phyloP scores from a whole-genome alignment of 2,113 vertebrate species.

The Neotragus pygmaeus region DNA sequence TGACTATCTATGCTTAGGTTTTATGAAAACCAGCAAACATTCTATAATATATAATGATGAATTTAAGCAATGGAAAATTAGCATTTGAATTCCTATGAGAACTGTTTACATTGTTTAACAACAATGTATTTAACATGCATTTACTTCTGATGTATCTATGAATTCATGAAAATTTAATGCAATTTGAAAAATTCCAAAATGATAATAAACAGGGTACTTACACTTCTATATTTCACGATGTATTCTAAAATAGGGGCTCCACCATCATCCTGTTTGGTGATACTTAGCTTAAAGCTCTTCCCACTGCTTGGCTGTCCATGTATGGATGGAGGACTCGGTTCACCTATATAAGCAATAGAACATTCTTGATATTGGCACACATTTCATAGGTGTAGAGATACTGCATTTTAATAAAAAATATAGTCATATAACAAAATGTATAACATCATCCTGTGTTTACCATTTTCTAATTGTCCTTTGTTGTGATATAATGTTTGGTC shows the following conservation, averaged over 20 bases:
- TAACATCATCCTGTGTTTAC: not conserved
- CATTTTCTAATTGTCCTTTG: not conserved
- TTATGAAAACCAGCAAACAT: not conserved
- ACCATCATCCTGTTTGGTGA: constrained; percentile 97
- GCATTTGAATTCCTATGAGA: not conserved
- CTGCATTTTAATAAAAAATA: not conserved
- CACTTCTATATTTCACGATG: constrained; percentile 96
- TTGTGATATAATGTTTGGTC: not conserved
- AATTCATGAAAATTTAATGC: not conserved
- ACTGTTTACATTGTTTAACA: not conserved
- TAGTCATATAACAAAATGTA: not conserved
- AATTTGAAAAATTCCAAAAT: not conserved
- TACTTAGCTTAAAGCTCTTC: constrained; percentile 93
- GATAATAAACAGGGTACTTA: constrained; percentile 79
- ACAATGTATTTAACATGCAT: not conserved
- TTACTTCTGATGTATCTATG: not conserved
- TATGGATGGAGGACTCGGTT: constrained; percentile 95
- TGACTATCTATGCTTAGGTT: not conserved
- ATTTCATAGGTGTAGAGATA: not conserved
- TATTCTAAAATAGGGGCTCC: constrained; percentile 98
- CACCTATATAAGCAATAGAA: constrained; percentile 82
- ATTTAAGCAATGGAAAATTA: not conserved
- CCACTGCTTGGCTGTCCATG: constrained; percentile 94
- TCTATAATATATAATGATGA: not conserved
- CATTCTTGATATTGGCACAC: not conserved